Base-by-base conservation (phyloP, 2,888 invertebrate species). In the Homarus gammarus region DNA sequence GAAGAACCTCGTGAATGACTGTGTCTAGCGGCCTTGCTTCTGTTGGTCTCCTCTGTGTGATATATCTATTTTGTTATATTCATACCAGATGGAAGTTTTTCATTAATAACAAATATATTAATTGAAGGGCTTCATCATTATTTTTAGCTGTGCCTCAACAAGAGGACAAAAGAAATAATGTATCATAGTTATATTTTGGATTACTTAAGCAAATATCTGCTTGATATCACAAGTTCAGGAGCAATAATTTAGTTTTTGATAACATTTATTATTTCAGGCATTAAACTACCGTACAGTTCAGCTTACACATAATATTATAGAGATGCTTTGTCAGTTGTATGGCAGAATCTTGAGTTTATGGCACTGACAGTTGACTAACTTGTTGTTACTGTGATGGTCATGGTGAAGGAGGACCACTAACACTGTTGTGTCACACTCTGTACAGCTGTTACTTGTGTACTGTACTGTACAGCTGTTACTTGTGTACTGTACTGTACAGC, bases 1-100 rank as follows among this genome's bases (percentile, higher is more conserved):
- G n/a, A n/a, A n/a, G n/a, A n/a, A n/a, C 81, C 81, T 1, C n/a
- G 33, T 77, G 86, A 86, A 64, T 78, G 79, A 86, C 79, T 56
- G 56, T 22, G 18, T 44, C 68, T 22, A 31, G 36, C 18, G 12
- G n/a, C 15, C 36, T 38, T 68, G 27, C 49, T 68, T 61, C 38
- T 82, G 10, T 61, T 6, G 10, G 6, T 78, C 44, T 40, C 6
- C 44, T 77, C 27, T 49, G 73, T 73, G 40, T 73, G 78, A 51
- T 49, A 78, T 73, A 8, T 33, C 27, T 51, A 27, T 77, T 40
- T 44, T 51, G 27, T 40, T 49, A 33, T 33, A 27, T 33, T 78
- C 49, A 73, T 73, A 40, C 22, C 8, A 2, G 22, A 36, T 73
- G 22, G 36, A 40, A n/a, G 73, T 40, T 73, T 73, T 12, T n/a